phyloP scores from a whole-genome alignment of 2,888 invertebrate species.

The Noctua janthina region DNA sequence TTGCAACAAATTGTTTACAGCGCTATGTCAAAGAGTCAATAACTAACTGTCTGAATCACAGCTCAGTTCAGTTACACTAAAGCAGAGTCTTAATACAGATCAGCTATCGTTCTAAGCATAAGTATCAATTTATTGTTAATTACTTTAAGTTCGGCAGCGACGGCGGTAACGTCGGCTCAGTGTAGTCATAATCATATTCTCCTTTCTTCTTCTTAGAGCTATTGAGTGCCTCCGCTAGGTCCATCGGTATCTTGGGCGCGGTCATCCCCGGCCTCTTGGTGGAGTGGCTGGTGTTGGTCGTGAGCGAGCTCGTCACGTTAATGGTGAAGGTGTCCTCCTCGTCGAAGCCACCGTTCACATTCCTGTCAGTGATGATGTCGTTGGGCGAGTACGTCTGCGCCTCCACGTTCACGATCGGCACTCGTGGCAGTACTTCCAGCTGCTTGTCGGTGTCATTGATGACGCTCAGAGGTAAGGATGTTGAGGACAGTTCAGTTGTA shows the following conservation, averaged over 20 bases:
- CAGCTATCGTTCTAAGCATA: not conserved
- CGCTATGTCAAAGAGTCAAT: not conserved
- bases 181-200: constrained; percentile 93
- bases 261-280: constrained; percentile 68
- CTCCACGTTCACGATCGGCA: constrained; percentile 79
- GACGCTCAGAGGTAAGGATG: constrained; percentile 79
- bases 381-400: constrained; percentile 80
- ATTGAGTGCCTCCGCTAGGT: constrained; percentile 84
- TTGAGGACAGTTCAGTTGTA: constrained; percentile 85
- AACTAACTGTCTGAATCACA: not conserved
- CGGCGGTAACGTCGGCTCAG: constrained; percentile 94
- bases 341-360: constrained; percentile 78
- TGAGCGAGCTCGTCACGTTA: constrained; percentile 90
- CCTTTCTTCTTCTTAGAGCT: constrained; percentile 90
- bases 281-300: constrained; percentile 82
- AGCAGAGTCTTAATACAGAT: not conserved
- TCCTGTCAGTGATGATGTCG: constrained; percentile 85
- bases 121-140: constrained; percentile 59
- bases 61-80: not conserved
- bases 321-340: constrained; percentile 90
- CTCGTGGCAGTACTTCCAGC: constrained; percentile 75
- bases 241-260: constrained; percentile 76
- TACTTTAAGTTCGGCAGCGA: constrained; percentile 95
- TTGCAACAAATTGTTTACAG: not conserved
- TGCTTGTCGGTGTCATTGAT: constrained; percentile 77